Conservation (phyloP, 92 coral and sea anemone genomes). For the Umimayanthus chanpuru region DNA sequence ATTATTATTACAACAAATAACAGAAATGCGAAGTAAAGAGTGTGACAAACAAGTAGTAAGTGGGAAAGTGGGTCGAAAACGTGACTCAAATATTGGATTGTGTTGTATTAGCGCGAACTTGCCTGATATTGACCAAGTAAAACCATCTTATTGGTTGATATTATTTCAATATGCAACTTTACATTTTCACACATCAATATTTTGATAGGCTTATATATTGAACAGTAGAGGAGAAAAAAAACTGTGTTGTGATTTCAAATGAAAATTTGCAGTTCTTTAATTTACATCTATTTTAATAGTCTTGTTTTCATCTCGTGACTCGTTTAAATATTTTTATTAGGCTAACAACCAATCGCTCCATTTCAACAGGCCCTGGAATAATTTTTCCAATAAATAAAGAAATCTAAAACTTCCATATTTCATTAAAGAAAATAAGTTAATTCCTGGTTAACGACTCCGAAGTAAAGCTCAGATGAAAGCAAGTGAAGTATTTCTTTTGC, state of each 20-base stretch:
- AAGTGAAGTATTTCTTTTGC: not conserved
- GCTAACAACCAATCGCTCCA: slow-evolving; percentile 1
- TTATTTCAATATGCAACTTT: slow-evolving; percentile 10
- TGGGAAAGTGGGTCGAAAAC: too few species aligned
- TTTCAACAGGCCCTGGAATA: not conserved
- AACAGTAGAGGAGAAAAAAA: slow-evolving; percentile 1
- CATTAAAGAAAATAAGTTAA: not conserved
- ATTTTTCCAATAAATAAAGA: slow-evolving; percentile 4
- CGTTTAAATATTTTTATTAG: not conserved
- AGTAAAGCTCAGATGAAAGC: not conserved
- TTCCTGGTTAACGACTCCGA: not conserved
- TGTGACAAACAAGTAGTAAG: slow-evolving; percentile 14
- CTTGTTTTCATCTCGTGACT: not conserved
- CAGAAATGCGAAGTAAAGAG: not conserved
- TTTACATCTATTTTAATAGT: not conserved
- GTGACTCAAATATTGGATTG: slow-evolving; percentile 12
- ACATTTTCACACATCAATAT: slow-evolving; percentile 32
- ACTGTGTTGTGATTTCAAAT: not conserved
- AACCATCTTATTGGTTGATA: slow-evolving; percentile 2
- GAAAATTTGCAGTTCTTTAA: not conserved
- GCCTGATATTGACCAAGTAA: slow-evolving; percentile 23
- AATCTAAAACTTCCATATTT: slow-evolving; percentile 3
- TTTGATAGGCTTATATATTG: slow-evolving; percentile 14
- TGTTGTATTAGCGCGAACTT: not conserved
- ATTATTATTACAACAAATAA: not conserved